phyloP scores from a whole-genome alignment of 1,140 invertebrate species.

The Drosophila nebulosa region DNA sequence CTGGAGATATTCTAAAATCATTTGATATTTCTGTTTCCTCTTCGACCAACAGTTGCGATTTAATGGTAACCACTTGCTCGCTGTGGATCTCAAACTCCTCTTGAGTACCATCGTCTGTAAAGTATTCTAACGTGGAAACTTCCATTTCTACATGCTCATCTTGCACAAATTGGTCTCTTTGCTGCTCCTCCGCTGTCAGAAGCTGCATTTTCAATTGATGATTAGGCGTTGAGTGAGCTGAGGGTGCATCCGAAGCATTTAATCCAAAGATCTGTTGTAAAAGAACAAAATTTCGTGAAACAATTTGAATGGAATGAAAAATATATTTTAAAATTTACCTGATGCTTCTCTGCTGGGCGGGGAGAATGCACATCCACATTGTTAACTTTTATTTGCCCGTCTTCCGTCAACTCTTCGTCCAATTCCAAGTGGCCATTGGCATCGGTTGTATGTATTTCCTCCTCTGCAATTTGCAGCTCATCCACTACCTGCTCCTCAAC shows the following conservation, averaged over 20 bases:
- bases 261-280: constrained; percentile 10
- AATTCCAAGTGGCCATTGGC: constrained; percentile 31
- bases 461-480: neutral
- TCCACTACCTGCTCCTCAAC: neutral
- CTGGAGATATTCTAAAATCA: neutral
- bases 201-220: neutral
- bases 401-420: constrained; percentile 8
- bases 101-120: neutral
- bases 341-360: constrained; percentile 4
- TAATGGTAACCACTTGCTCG: neutral
- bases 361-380: constrained; percentile 13
- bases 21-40: neutral
- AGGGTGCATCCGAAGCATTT: constrained; percentile 16
- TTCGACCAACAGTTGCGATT: neutral
- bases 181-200: neutral
- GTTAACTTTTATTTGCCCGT: constrained; percentile 14
- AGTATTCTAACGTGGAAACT: neutral
- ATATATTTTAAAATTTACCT: constrained; percentile 7
- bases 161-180: neutral
- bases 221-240: constrained; percentile 43
- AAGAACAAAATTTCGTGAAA: neutral
- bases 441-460: constrained; percentile 14
- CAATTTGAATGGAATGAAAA: no score
- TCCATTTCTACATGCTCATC: neutral
- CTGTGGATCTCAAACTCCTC: constrained; percentile 1